A percentile compares a stretch with the other conserved stretches of the same genome.
phyloP scores from a whole-genome alignment of 2,113 vertebrate genomes.

The Scomber colias region DNA sequence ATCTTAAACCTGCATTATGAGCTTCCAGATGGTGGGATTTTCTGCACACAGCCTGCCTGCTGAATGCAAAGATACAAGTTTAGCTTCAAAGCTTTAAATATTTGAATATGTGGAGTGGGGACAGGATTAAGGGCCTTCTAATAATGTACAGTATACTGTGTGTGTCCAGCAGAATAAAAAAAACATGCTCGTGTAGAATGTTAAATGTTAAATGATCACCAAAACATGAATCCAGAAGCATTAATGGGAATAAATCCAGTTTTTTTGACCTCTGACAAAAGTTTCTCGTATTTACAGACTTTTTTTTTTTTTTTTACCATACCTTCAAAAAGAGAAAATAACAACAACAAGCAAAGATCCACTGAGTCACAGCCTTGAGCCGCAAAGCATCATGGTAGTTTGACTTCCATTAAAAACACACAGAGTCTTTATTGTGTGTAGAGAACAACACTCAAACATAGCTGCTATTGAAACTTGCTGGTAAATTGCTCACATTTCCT shows the following conservation, averaged over 20 bases:
- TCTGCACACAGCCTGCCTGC: not conserved
- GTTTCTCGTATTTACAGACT: too few relatives aligned
- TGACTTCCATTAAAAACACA: not conserved
- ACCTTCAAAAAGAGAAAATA: not conserved
- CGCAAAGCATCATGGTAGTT: conserved; percentile 4
- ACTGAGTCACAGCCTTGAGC: not conserved
- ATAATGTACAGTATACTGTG: not conserved
- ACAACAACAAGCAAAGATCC: too few relatives aligned
- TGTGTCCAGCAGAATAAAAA: not conserved
- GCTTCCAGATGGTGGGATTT: conserved; percentile 27
- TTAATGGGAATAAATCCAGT: too few relatives aligned
- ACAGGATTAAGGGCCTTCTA: not conserved
- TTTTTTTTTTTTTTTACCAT: not conserved
- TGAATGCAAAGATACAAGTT: not conserved
- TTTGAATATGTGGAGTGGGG: not conserved
- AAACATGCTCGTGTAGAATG: not conserved
- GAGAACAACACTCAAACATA: not conserved
- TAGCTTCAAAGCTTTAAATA: not conserved
- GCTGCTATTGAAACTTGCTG: not conserved
- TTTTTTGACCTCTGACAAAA: too few relatives aligned
- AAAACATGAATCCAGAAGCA: not conserved
- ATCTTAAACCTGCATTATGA: conserved; percentile 33
- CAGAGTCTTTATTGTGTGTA: too few relatives aligned
- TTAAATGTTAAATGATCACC: too few relatives aligned
- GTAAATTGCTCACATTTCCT: conserved; percentile 1